phyloP scores from a whole-genome alignment of 2,113 vertebrate genomes.

The Istiophorus platypterus region DNA sequence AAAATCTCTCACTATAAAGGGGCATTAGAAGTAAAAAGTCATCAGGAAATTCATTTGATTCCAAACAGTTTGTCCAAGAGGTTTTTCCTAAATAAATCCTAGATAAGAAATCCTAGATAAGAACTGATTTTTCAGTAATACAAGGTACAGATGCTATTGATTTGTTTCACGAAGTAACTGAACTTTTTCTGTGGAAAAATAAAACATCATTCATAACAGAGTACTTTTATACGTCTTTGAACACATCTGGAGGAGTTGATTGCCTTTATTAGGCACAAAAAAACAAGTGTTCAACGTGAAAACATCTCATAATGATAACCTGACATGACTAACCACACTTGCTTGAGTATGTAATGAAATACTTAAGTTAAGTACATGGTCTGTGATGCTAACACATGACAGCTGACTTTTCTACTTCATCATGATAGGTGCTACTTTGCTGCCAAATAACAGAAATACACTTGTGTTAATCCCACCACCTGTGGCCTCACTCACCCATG shows the following conservation, averaged over 20 bases:
- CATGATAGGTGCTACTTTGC: neutral
- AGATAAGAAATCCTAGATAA: too few species aligned
- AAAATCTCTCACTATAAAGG: neutral
- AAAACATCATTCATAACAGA: neutral
- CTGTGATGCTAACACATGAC: neutral
- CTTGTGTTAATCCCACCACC: neutral
- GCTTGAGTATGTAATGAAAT: neutral
- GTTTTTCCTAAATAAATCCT: too few species aligned
- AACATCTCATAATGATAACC: neutral
- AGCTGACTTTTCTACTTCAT: neutral
- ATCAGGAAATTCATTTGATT: too few species aligned
- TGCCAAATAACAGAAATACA: neutral
- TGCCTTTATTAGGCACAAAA: neutral
- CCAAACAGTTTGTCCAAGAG: too few species aligned
- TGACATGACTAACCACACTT: neutral
- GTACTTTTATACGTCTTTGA: neutral
- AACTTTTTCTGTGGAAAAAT: neutral
- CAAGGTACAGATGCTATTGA: too few species aligned
- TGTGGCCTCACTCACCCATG: constrained; percentile 87
- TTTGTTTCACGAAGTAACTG: too few species aligned
- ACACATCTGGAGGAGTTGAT: neutral
- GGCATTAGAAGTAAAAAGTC: too few species aligned
- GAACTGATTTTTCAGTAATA: neutral
- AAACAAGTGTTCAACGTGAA: neutral
- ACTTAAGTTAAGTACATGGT: neutral